These are phyloP conservation scores for Hippolais icterina DNA, from an alignment of 2,113 vertebrate species.

Conservation along the genomic window DNA sequence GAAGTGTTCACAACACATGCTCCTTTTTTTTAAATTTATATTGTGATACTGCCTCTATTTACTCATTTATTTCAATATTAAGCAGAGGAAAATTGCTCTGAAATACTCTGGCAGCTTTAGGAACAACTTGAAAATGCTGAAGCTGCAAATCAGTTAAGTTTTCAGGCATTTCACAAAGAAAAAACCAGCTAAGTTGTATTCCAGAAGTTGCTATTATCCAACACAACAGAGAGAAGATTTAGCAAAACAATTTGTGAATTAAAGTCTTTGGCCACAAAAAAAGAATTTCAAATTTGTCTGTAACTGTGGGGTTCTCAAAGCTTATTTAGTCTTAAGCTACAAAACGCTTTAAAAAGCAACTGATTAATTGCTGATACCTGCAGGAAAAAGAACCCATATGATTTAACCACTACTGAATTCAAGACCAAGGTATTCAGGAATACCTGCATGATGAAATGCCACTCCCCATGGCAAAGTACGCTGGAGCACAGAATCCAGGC, in stretches of 20 bases:
- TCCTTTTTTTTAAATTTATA: neutral
- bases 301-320: neutral
- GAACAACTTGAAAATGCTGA: neutral
- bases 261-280: neutral
- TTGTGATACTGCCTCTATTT: neutral
- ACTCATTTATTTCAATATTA: neutral
- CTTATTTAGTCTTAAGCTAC: neutral
- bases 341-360: neutral
- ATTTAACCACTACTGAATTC: neutral
- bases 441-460: conserved; percentile 97
- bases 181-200: neutral
- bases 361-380: neutral
- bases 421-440: neutral
- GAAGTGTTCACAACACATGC: accelerated
- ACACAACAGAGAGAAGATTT: neutral
- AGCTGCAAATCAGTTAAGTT: neutral
- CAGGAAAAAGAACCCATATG: neutral
- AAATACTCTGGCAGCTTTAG: neutral
- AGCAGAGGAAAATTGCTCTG: neutral
- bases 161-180: neutral
- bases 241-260: neutral
- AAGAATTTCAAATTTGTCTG: neutral
- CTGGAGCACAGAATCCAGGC: conserved; percentile 87
- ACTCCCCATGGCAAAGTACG: conserved; percentile 91
- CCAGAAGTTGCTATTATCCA: neutral